Base-by-base conservation (phyloP, 2,888 invertebrate genomes). In the Agrilus cyanescens region DNA sequence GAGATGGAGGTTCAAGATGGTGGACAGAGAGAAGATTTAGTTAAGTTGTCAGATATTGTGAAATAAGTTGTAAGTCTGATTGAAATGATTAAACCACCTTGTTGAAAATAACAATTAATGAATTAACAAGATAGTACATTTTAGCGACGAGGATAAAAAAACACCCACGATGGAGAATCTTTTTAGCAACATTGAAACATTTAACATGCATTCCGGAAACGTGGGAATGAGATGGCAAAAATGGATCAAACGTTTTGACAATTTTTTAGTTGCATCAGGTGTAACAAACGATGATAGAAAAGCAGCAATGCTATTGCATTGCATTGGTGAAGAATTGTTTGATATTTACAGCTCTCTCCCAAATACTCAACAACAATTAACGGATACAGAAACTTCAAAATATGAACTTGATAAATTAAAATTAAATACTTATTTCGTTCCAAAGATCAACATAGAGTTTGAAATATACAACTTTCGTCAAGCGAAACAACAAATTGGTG, bases 181-280 rank as follows among this genome's bases (percentile, higher is more conserved):
- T n/a, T n/a, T n/a, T n/a, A n/a, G n/a, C n/a, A n/a, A n/a, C n/a
- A n/a, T n/a, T n/a, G n/a, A n/a, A n/a, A n/a, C n/a, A n/a, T n/a
- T n/a, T n/a, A n/a, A n/a, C n/a, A n/a, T n/a, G n/a, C n/a, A n/a
- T n/a, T n/a, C n/a, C n/a, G n/a, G n/a, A n/a, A 32, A 32, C 32
- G 32, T 13, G 13, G 32, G 32, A 32, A 12, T n/a, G n/a, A 3
- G 32, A 6, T 32, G 32, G 32, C 12, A 32, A 32, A 6, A 32
- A 32, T 32, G 32, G 32, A 32, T 32, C 32, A 32, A 32, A n/a
- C n/a, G 32, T n/a, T 32, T 32, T 32, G 32, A 32, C n/a, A 32
- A 32, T 32, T 32, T 12, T 32, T 6, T 32, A 32, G 32, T 32
- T 12, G 32, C 32, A 12, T n/a, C 32, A 12, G 32, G 32, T 3